Evolutionary conservation across 2,888 invertebrate genomes (phyloP).

Genomic region (Panorpa germanica): DNA sequence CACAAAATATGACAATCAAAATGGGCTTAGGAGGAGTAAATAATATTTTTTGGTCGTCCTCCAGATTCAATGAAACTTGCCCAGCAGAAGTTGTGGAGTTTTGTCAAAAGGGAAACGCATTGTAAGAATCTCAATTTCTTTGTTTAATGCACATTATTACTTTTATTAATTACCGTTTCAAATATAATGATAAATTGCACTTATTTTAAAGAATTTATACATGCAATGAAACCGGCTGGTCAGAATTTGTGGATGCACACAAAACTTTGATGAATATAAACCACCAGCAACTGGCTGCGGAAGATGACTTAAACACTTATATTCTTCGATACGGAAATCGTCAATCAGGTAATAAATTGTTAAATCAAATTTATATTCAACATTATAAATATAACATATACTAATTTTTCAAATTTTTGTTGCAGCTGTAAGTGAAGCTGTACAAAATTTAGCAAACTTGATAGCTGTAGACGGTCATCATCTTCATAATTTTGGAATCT

Average conservation of each 20-base stretch:
- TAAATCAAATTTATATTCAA: no score
- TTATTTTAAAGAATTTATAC: no score
- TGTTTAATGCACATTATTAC: no score
- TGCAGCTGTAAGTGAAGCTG: conserved; percentile 31
- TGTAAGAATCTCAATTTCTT: no score
- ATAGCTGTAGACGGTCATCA: conserved; percentile 32
- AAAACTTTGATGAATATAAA: conserved; percentile 29
- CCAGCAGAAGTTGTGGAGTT: conserved; percentile 28
- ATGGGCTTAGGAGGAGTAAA: conserved; percentile 28
- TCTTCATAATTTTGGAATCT: conserved; percentile 27
- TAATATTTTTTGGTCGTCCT: conserved; percentile 26
- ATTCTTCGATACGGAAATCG: conserved; percentile 27
- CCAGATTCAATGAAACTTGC: conserved; percentile 27
- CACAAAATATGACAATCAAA: no score
- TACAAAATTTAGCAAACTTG: conserved; percentile 30
- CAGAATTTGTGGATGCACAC: conserved; percentile 31
- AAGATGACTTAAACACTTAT: conserved; percentile 29
- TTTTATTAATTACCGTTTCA: no score
- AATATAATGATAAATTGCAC: no score
- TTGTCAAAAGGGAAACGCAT: conserved; percentile 26
- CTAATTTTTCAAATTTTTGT: conserved; percentile 12
- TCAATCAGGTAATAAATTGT: conserved; percentile 26
- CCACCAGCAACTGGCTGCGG: conserved; percentile 26
- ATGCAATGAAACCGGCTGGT: conserved; percentile 31
- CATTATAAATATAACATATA: no score